phyloP scores from a whole-genome alignment of 2,113 vertebrate species.

The Morone saxatilis region DNA sequence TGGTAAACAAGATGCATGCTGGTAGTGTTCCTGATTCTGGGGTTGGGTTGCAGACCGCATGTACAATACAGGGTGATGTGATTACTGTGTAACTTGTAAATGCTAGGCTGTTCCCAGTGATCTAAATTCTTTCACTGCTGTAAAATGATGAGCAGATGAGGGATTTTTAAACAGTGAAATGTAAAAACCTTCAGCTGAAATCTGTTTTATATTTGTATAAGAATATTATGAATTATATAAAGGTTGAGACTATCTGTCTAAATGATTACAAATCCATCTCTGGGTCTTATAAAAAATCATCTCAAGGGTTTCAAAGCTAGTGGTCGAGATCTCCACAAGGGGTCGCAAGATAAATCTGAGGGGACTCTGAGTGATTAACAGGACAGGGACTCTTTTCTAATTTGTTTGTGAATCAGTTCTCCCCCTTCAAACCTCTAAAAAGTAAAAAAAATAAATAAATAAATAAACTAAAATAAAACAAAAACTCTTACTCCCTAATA shows the following conservation, averaged over 20 bases:
- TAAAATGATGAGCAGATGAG: background rate
- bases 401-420: too few species aligned
- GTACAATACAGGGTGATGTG: background rate
- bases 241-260: background rate
- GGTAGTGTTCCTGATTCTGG: slow-evolving; percentile 2
- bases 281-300: background rate
- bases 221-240: background rate
- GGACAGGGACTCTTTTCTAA: too few species aligned
- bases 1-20: background rate
- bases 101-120: background rate
- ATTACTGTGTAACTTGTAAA: background rate
- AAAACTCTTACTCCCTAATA: too few species aligned
- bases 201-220: background rate
- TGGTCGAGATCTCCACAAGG: background rate
- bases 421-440: too few species aligned
- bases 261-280: background rate
- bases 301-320: background rate
- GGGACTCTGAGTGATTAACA: background rate
- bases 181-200: background rate
- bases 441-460: too few species aligned
- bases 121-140: background rate
- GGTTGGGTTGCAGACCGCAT: background rate
- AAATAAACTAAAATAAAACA: background rate
- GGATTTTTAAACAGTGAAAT: background rate
- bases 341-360: background rate